Evolutionary conservation across 2,113 vertebrate genomes (phyloP).

Genomic region (Loxodonta africana): DNA sequence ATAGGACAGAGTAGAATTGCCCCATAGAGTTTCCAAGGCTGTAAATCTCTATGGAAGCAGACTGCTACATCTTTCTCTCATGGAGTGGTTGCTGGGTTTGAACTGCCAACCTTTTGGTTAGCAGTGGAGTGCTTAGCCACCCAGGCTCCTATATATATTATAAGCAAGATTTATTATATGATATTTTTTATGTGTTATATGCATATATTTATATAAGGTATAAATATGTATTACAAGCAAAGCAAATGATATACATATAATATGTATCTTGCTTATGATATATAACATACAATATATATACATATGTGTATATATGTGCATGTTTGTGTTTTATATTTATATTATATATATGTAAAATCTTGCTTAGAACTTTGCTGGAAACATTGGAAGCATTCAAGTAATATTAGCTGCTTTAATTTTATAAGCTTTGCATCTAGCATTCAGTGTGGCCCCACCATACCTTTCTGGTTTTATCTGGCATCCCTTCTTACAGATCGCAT

Average conservation of each 20-base stretch:
- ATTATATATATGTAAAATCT: neutral
- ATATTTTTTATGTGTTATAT: neutral
- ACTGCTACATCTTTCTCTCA: too few species aligned
- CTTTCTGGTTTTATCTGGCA: neutral
- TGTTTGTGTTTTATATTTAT: too few species aligned
- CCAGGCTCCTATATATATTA: neutral
- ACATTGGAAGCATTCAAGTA: neutral
- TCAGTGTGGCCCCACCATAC: neutral
- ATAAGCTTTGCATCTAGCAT: neutral
- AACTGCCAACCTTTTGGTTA: too few species aligned
- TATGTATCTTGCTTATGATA: neutral
- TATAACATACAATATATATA: neutral
- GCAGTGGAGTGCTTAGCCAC: too few species aligned
- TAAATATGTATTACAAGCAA: neutral
- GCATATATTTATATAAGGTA: neutral
- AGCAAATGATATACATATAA: neutral
- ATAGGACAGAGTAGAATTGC: too few species aligned
- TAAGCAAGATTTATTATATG: neutral
- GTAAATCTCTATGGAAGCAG: too few species aligned
- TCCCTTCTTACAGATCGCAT: neutral
- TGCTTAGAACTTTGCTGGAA: neutral
- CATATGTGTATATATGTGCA: neutral
- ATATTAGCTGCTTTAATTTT: slow-evolving; percentile 45
- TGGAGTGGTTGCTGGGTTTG: too few species aligned
- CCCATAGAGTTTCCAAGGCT: too few species aligned